A percentile compares a stretch with the other conserved stretches of the same genome.
Conservation (phyloP, 2,888 invertebrate species). For the Bruchidius siliquastri region DNA sequence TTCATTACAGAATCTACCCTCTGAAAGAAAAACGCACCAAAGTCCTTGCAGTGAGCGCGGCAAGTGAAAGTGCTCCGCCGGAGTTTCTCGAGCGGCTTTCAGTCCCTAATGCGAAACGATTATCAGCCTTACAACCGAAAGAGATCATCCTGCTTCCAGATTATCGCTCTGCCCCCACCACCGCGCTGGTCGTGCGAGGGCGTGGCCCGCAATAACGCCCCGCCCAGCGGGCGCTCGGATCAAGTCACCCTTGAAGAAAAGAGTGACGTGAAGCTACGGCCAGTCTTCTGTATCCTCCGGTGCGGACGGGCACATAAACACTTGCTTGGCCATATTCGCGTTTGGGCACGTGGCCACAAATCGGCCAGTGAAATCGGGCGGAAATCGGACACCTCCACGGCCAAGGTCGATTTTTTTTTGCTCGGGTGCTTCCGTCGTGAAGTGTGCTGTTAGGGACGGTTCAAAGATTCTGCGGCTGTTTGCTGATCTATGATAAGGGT, state of each 20-base stretch:
- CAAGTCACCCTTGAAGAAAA: conserved; percentile 48
- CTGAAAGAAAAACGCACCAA: background rate
- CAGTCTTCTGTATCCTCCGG: conserved; percentile 46
- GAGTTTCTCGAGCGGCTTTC: background rate
- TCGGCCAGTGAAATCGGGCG: conserved; percentile 41
- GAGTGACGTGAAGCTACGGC: conserved; percentile 46
- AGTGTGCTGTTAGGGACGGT: background rate
- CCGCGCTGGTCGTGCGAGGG: conserved; percentile 12
- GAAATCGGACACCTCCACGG: conserved; percentile 41
- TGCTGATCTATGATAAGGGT: background rate
- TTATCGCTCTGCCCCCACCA: conserved; percentile 16
- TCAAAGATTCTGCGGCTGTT: background rate
- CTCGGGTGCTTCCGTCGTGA: background rate
- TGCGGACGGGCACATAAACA: conserved; percentile 40
- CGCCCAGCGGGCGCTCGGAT: conserved; percentile 42
- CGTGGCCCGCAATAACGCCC: conserved; percentile 20
- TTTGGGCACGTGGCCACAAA: conserved; percentile 38
- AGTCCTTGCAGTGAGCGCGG: background rate
- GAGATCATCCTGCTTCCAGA: conserved; percentile 18
- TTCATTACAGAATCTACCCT: background rate
- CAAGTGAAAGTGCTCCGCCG: conserved; percentile 1
- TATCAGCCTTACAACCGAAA: conserved; percentile 7
- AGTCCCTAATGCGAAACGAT: background rate
- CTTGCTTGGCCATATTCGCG: conserved; percentile 34
- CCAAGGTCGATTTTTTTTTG: conserved; percentile 6